These are phyloP conservation scores for Ptilorrhoa leucosticta DNA, from an alignment of 2,113 vertebrate genomes.

Conservation along the genomic window DNA sequence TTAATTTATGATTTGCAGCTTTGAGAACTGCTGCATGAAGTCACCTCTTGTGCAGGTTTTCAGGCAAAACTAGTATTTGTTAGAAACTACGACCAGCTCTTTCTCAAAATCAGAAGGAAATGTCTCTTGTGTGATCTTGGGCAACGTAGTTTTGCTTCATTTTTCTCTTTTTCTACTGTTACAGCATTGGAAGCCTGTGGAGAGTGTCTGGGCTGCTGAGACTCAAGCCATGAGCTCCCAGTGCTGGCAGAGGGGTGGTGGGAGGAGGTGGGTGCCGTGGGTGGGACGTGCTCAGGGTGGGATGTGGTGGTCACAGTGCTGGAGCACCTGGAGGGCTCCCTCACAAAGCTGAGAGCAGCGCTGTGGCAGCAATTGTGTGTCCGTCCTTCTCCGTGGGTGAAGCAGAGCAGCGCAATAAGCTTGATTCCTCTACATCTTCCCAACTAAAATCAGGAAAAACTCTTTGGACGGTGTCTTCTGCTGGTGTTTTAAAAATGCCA, in stretches of 20 bases:
- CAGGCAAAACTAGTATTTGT: not conserved
- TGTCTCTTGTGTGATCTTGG: not conserved
- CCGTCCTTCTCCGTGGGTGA: not conserved
- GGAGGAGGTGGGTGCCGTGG: not conserved
- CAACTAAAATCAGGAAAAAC: not conserved
- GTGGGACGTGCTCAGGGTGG: not conserved
- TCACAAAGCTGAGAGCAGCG: not conserved
- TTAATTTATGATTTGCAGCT: not conserved
- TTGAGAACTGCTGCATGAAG: not conserved
- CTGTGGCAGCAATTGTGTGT: accelerated
- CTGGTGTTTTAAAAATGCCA: not conserved
- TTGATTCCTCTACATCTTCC: not conserved
- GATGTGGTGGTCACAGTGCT: accelerated
- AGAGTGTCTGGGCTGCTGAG: not conserved
- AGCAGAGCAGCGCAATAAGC: not conserved
- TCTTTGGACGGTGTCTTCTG: not conserved
- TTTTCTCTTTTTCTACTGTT: not conserved
- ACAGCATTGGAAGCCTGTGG: not conserved
- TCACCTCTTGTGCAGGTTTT: not conserved
- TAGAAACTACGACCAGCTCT: not conserved
- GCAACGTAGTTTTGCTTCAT: not conserved
- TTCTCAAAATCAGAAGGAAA: not conserved
- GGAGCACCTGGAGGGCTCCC: not conserved
- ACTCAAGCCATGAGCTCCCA: not conserved
- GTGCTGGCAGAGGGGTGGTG: not conserved